Evolutionary conservation across 2,113 vertebrate species (phyloP).

Genomic region (Prunella himalayana): DNA sequence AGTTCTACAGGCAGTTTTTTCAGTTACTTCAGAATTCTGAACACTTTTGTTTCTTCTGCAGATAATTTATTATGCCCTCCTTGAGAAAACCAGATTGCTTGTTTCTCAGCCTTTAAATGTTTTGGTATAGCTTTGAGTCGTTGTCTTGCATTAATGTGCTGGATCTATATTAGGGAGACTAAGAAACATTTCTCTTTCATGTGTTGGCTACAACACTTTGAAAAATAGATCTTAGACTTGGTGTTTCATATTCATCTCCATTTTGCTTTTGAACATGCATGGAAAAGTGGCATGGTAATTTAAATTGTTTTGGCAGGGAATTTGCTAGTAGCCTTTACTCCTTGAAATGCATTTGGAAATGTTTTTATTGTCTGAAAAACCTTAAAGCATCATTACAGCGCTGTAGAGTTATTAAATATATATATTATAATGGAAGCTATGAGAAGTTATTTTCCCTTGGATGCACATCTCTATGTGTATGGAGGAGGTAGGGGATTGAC

Average conservation of each 20-base stretch:
- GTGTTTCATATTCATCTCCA: slow-evolving; percentile 61
- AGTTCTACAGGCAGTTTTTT: slow-evolving; percentile 57
- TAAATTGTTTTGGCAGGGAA: slow-evolving; percentile 50
- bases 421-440: background rate
- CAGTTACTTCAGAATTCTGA: slow-evolving; percentile 61
- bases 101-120: slow-evolving; percentile 65
- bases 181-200: slow-evolving; percentile 59
- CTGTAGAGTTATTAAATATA: slow-evolving; percentile 10
- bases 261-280: slow-evolving; percentile 41
- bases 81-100: slow-evolving; percentile 66
- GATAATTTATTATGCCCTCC: slow-evolving; percentile 71
- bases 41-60: slow-evolving; percentile 66
- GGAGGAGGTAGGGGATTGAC: background rate
- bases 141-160: slow-evolving; percentile 65
- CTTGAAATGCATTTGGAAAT: slow-evolving; percentile 23
- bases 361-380: slow-evolving; percentile 31
- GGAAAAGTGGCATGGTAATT: slow-evolving; percentile 36
- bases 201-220: slow-evolving; percentile 50
- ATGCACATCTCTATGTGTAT: background rate
- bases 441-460: background rate
- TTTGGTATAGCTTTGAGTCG: slow-evolving; percentile 55
- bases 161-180: slow-evolving; percentile 42
- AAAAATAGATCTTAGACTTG: slow-evolving; percentile 62
- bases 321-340: slow-evolving; percentile 16
- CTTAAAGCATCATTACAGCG: background rate